Conservation (phyloP, 2,888 invertebrate species). For the Hanleya hanleyi region DNA sequence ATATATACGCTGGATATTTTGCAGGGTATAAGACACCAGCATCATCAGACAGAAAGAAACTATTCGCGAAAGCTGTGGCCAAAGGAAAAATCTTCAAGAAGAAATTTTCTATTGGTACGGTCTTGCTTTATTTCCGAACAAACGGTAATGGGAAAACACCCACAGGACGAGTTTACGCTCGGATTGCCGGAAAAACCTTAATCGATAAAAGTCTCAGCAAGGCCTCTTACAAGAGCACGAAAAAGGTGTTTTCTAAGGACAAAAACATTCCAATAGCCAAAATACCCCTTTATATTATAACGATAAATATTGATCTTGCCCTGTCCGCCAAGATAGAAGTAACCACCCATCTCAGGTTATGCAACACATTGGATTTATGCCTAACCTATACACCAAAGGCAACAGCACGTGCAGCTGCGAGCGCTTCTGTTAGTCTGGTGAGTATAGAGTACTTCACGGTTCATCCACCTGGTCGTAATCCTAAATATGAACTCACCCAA, state of each 20-base stretch:
- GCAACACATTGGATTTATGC: neutral
- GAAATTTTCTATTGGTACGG: neutral
- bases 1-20: constrained; percentile 1
- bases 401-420: neutral
- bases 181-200: neutral
- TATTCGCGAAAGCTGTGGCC: neutral
- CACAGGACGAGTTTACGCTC: neutral
- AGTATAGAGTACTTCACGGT: too few species aligned
- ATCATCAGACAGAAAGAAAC: neutral
- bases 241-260: neutral
- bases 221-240: neutral
- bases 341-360: neutral
- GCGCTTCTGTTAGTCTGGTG: neutral
- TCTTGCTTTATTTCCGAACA: neutral
- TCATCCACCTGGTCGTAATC: too few species aligned
- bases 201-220: neutral
- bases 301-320: neutral
- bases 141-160: neutral
- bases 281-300: neutral
- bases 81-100: neutral
- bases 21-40: neutral
- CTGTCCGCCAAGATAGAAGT: neutral
- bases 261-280: neutral
- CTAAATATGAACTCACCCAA: too few species aligned
- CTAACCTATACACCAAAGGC: neutral